Evolutionary conservation across 1,140 invertebrate species (phyloP), one percentile per base, ranked within the genome.

Genomic region (Amyelois transitella): DNA sequence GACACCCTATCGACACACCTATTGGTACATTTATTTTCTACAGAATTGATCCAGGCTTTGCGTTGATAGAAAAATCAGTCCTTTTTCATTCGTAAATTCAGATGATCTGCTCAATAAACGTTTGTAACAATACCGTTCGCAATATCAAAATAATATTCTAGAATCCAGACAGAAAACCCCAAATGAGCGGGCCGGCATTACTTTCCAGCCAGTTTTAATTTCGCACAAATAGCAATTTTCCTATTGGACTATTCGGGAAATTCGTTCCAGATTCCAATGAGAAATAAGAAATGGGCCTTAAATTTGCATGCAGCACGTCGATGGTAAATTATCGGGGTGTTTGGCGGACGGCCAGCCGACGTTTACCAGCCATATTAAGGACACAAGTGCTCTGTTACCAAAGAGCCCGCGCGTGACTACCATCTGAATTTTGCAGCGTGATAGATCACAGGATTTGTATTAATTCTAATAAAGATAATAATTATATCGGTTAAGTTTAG

Each of bases 261-360:
- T 52, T 58, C 51, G 58, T 57, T 60, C 43, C 50, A 51, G 58
- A 62, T 69, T 55, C 64, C 58, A 64, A 62, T 73, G 64, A 58
- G 62, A 68, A 71, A 66, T 70, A 74, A 76, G 63, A 55, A 74
- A 64, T 72, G 72, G 69, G 61, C 58, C 48, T 65, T 69, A 70
- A 74, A 78, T 78, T 78, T 76, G 67, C 64, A 74, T 76, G 67
- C 66, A 69, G 64, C 69, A 64, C 67, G 62, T 72, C 69, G 73
- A 71, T 71, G 68, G 66, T 75, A 75, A 76, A 74, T 74, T 78
- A 74, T 74, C 67, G 60, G 62, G 65, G 66, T 67, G 68, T 65
- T 75, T 78, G 75, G 73, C 73, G 58, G 38, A 48, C 12, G 44
- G 73, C 61, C 63, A 63, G 60, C 52, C 57, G 52, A 62, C 60